Percentiles rank a stretch among this genome's conserved stretches.
These are phyloP conservation scores for Spheniscus mendiculus DNA, from an alignment of 2,113 vertebrate species.

Conservation along the genomic window DNA sequence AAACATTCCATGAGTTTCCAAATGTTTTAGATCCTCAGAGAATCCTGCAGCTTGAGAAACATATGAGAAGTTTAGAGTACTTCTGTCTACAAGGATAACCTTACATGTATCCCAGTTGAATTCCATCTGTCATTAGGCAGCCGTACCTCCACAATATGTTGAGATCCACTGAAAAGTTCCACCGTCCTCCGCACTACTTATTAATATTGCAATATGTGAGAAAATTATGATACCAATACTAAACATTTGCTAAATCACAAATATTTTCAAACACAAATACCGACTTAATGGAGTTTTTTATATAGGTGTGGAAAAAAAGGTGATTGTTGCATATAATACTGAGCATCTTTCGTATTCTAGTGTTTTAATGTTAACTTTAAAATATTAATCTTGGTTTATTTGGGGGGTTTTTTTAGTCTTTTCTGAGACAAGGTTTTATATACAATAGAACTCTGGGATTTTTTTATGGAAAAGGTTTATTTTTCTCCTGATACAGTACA, in stretches of 20 bases:
- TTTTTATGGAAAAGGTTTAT: not conserved
- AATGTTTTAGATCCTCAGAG: constrained; percentile 64
- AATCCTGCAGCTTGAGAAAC: constrained; percentile 59
- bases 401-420: not conserved
- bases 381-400: not conserved
- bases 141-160: not conserved
- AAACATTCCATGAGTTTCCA: constrained; percentile 49
- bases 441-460: not conserved
- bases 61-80: constrained; percentile 62
- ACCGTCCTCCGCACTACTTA: not conserved
- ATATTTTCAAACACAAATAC: not conserved
- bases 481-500: not conserved
- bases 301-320: not conserved
- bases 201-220: not conserved
- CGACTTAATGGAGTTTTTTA: not conserved
- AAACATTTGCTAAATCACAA: not conserved
- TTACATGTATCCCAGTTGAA: constrained; percentile 31
- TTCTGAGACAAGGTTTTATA: not conserved
- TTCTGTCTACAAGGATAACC: constrained; percentile 52
- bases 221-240: not conserved
- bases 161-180: not conserved
- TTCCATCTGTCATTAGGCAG: constrained; percentile 60
- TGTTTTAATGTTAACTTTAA: not conserved
- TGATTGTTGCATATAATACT: not conserved
- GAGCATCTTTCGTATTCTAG: not conserved